Base-by-base conservation (phyloP, 2,797 vertebrate species). In the Acipenser transmontanus region DNA sequence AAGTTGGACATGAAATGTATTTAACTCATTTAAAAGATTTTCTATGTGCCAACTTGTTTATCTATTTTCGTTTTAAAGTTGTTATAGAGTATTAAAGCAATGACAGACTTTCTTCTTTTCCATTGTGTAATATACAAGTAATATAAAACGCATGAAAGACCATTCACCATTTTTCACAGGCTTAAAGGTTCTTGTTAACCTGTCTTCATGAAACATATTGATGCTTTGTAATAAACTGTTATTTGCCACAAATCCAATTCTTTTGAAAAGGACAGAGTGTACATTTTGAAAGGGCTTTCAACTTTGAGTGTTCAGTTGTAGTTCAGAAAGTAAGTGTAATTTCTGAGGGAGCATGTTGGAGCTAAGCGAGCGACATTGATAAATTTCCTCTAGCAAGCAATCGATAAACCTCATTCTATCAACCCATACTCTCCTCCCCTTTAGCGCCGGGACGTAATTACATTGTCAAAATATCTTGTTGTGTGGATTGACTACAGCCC, bases 361-460 rank as follows among this genome's bases (percentile, higher is more conserved):
- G 80, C 52, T 51, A 76, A 83, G 76, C 70, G 74, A 70, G 72
- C 84, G 89, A 92, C 89, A 88, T 85, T 92, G 91, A 92, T 91
- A 90, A 91, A 92, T 92, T 89, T 89, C 87, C 83, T 81, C 80
- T 74, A 54, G 82, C 85, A 81, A 83, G 82, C 86, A 85, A 92
- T 98, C 95, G 91, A 99, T 99, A 98, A 93, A 92, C 91, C 81
- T 88, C 87, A 84, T 90, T 87, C 80, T 89, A 76, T 91, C 84
- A 71, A 77, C 84, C 80, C 82, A 77, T 80, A 77, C 77, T 79
- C 79, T 78, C 83, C 87, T 88, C 70, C 74, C 80, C 82, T 77
- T 77, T 88, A 91, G 87, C 85, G 81, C 80, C 87, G 90, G 88
- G 84, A 92, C 94, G 73, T 98, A 98, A 99, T 98, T 98, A 98